Evolutionary conservation across 1,140 invertebrate genomes (phyloP).

Genomic region (Dreissena rostriformis): DNA sequence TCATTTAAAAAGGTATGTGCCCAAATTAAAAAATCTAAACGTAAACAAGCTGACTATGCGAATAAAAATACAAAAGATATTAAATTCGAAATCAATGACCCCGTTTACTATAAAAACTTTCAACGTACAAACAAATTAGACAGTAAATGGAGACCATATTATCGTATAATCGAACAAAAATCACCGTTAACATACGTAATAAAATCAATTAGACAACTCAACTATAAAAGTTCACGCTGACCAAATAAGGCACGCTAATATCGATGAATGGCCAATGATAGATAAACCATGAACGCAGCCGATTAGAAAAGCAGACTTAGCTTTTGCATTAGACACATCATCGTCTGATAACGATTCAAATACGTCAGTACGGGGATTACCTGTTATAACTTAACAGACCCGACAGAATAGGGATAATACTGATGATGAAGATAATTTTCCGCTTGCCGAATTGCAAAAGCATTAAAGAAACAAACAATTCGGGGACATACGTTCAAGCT

Average conservation of each 20-base stretch:
- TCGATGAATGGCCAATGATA: background rate
- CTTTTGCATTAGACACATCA: too few relatives aligned
- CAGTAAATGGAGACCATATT: background rate
- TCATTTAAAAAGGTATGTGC: too few relatives aligned
- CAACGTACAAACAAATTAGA: background rate
- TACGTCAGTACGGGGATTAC: too few relatives aligned
- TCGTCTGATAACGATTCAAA: too few relatives aligned
- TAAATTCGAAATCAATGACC: background rate
- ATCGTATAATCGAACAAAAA: constrained; percentile 4
- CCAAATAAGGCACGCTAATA: background rate
- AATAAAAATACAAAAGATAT: background rate
- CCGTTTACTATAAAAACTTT: background rate
- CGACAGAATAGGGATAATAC: too few relatives aligned
- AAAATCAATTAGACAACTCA: background rate
- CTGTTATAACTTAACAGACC: too few relatives aligned
- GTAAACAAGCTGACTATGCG: background rate
- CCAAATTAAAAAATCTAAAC: background rate
- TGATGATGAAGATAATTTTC: too few relatives aligned
- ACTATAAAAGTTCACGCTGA: background rate
- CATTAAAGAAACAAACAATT: too few relatives aligned
- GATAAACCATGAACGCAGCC: too few relatives aligned
- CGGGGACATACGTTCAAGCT: too few relatives aligned
- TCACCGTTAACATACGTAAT: background rate
- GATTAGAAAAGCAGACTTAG: too few relatives aligned
- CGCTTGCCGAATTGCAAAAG: too few relatives aligned